These are phyloP conservation scores for Chrosomus eos DNA, from an alignment of 2,797 vertebrate genomes.

Conservation along the genomic window DNA sequence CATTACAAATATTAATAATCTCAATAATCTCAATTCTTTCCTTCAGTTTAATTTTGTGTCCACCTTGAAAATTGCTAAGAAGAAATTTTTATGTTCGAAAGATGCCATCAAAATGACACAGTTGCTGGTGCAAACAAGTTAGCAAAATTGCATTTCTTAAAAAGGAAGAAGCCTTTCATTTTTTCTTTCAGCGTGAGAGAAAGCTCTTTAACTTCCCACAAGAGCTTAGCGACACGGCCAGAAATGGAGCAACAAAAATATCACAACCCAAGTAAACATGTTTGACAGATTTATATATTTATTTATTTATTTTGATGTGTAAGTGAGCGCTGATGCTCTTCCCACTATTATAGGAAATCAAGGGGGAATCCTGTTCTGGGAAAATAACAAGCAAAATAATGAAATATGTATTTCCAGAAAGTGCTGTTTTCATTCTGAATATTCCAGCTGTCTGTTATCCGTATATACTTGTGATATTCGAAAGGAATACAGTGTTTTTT, in stretches of 20 bases:
- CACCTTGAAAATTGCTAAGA: not conserved
- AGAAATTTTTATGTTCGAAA: not conserved
- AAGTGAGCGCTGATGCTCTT: constrained; percentile 8
- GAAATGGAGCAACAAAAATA: constrained; percentile 40
- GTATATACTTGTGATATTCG: not conserved
- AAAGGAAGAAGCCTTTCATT: not conserved
- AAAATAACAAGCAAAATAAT: constrained; percentile 38
- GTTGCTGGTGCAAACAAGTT: not conserved
- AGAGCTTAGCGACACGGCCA: constrained; percentile 33
- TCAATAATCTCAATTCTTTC: not conserved
- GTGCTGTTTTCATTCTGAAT: constrained; percentile 21
- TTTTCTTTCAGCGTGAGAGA: not conserved
- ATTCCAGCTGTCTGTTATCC: constrained; percentile 16
- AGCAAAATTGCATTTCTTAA: not conserved
- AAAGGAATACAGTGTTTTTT: not conserved
- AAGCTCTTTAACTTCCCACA: constrained; percentile 39
- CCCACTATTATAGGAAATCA: constrained; percentile 34
- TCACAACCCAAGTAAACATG: constrained; percentile 37
- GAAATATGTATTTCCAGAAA: constrained; percentile 27
- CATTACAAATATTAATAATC: not conserved
- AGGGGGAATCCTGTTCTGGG: constrained; percentile 23
- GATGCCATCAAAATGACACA: not conserved
- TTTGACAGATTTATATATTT: constrained; percentile 28
- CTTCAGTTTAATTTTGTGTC: not conserved
- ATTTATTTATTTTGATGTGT: constrained; percentile 28